A percentile compares a stretch with the other conserved stretches of the same genome.
Conservation (phyloP, 2,888 invertebrate species). For the Melinaea marsaeus region DNA sequence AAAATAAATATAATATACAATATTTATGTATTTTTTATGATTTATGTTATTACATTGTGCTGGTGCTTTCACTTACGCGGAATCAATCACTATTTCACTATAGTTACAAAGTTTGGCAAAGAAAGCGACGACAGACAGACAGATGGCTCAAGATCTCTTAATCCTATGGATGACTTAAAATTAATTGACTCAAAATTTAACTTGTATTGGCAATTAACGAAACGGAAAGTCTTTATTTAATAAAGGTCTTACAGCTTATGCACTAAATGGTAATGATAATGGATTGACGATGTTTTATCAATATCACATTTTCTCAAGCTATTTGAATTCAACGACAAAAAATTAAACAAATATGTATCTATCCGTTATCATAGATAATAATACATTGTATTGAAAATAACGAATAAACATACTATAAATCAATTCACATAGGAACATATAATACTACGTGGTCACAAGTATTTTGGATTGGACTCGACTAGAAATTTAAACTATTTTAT, state of each 20-base stretch:
- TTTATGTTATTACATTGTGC: slow-evolving; percentile 65
- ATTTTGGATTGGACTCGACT: slow-evolving; percentile 69
- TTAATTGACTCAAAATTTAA: slow-evolving; percentile 71
- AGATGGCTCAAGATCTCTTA: slow-evolving; percentile 55
- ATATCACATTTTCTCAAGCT: slow-evolving; percentile 65
- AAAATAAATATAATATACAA: slow-evolving; percentile 50
- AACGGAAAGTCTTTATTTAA: slow-evolving; percentile 33
- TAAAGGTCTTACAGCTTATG: slow-evolving; percentile 49
- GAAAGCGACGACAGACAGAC: slow-evolving; percentile 58
- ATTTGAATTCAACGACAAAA: slow-evolving; percentile 50
- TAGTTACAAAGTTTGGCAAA: slow-evolving; percentile 61
- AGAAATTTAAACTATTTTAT: slow-evolving; percentile 53
- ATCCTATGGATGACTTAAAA: slow-evolving; percentile 73
- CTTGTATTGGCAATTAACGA: slow-evolving; percentile 56
- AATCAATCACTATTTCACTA: slow-evolving; percentile 50
- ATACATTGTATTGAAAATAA: slow-evolving; percentile 42
- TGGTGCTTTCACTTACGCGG: slow-evolving; percentile 58
- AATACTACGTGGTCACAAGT: slow-evolving; percentile 55
- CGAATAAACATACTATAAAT: slow-evolving; percentile 38
- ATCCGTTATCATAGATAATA: slow-evolving; percentile 54
- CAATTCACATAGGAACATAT: slow-evolving; percentile 63
- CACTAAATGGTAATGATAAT: slow-evolving; percentile 48
- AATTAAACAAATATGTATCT: slow-evolving; percentile 47
- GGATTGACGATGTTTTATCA: slow-evolving; percentile 48
- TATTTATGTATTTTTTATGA: slow-evolving; percentile 38